These are phyloP conservation scores for Melanotaenia duboulayi DNA, from an alignment of 2,113 vertebrate genomes.

Conservation along the genomic window DNA sequence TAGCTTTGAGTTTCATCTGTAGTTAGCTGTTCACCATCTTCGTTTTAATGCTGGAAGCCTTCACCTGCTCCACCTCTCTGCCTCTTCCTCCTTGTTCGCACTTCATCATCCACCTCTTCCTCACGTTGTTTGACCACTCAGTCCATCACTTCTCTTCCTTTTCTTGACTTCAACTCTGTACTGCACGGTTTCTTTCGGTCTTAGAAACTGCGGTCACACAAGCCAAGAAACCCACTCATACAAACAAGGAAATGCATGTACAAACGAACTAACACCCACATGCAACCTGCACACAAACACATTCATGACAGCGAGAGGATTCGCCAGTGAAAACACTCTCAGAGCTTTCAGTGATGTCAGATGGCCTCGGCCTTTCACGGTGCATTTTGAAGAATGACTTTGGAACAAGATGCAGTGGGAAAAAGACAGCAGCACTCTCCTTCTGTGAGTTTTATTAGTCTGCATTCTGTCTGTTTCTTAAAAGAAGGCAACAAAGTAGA, in stretches of 20 bases:
- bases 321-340: not conserved
- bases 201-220: slow-evolving; percentile 17
- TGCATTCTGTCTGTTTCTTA: slow-evolving; percentile 4
- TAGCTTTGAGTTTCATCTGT: slow-evolving; percentile 28
- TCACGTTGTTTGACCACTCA: slow-evolving; percentile 8
- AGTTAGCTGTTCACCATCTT: slow-evolving; percentile 22
- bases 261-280: slow-evolving; percentile 3
- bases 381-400: slow-evolving; percentile 19
- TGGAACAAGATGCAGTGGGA: not conserved
- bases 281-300: not conserved
- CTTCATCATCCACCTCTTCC: slow-evolving; percentile 20
- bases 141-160: slow-evolving; percentile 19
- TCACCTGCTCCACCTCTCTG: slow-evolving; percentile 43
- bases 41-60: slow-evolving; percentile 31
- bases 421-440: not conserved
- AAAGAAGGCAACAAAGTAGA: slow-evolving; percentile 5
- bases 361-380: slow-evolving; percentile 23
- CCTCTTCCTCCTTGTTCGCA: slow-evolving; percentile 15
- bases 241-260: not conserved
- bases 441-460: not conserved
- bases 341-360: not conserved
- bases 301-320: slow-evolving; percentile 3
- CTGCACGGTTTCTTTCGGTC: not conserved
- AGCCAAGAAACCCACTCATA: slow-evolving; percentile 9
- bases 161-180: slow-evolving; percentile 33